Conservation (phyloP, 2,797 vertebrate genomes). For the Ciconia nigra region DNA sequence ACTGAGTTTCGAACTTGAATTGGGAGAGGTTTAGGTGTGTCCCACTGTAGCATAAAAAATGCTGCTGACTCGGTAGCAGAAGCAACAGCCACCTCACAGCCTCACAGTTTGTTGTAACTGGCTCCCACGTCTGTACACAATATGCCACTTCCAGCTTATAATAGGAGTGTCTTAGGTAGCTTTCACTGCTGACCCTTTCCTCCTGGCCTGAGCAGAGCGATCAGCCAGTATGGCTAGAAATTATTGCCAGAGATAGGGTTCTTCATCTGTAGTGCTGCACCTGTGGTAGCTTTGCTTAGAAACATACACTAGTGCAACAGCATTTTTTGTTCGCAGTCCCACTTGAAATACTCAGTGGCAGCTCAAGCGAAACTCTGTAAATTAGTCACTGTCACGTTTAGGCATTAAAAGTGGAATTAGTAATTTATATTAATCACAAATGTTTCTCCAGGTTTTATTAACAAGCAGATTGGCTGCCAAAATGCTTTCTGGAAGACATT, state of each 20-base stretch:
- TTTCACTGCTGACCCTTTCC: not conserved
- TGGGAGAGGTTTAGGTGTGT: not conserved
- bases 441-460: constrained; percentile 78
- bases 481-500: constrained; percentile 74
- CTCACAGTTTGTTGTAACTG: constrained; percentile 8
- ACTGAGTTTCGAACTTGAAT: not conserved
- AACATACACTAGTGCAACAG: not conserved
- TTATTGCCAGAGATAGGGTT: not conserved
- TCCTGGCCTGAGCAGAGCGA: fast-evolving
- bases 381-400: constrained; percentile 70
- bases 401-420: constrained; percentile 75
- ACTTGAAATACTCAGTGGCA: constrained; percentile 26
- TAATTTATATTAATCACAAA: constrained; percentile 79
- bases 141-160: fast-evolving
- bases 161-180: not conserved
- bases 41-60: not conserved
- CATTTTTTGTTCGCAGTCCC: not conserved
- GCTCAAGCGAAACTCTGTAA: constrained; percentile 36
- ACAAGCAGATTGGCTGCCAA: constrained; percentile 71
- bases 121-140: not conserved
- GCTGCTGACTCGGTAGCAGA: fast-evolving
- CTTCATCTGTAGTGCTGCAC: not conserved
- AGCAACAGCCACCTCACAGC: not conserved
- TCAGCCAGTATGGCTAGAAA: not conserved
- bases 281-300: not conserved